Evolutionary conservation across 2,797 vertebrate genomes (phyloP).

Genomic region (Notolepis coatsorum): DNA sequence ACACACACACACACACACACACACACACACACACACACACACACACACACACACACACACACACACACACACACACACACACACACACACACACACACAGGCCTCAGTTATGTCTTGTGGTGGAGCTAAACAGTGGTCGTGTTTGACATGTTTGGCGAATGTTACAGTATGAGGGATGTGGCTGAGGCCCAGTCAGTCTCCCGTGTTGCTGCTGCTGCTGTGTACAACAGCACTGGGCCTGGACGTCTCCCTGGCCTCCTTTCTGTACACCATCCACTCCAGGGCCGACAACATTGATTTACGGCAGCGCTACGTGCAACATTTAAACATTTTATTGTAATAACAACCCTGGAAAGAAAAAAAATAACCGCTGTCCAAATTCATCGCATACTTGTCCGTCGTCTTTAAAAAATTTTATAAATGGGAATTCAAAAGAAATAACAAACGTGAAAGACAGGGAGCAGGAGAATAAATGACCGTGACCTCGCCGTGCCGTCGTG

Average conservation of each 20-base stretch:
- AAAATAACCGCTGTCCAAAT: constrained; percentile 24
- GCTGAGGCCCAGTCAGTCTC: not conserved
- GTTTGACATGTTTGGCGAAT: constrained; percentile 18
- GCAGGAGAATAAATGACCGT: constrained; percentile 48
- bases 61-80: not conserved
- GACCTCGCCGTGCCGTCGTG: constrained; percentile 51
- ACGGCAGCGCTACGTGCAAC: constrained; percentile 32
- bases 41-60: not conserved
- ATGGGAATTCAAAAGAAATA: constrained; percentile 9
- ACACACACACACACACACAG: not conserved
- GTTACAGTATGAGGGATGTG: constrained; percentile 2
- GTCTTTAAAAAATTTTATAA: no score
- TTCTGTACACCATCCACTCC: constrained; percentile 35
- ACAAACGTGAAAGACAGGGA: not conserved
- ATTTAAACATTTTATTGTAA: constrained; percentile 40
- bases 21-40: not conserved
- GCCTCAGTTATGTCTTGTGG: not conserved
- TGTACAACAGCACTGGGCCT: constrained; percentile 19
- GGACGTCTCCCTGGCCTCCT: constrained; percentile 30
- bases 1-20: not conserved
- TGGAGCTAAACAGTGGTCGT: constrained; percentile 10
- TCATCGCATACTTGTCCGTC: constrained; percentile 18
- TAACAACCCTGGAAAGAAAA: constrained; percentile 17
- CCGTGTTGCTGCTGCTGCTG: constrained; percentile 14
- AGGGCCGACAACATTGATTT: constrained; percentile 39